phyloP scores from a whole-genome alignment of 1,140 invertebrate genomes.

The Diplogasteroides magnus region DNA sequence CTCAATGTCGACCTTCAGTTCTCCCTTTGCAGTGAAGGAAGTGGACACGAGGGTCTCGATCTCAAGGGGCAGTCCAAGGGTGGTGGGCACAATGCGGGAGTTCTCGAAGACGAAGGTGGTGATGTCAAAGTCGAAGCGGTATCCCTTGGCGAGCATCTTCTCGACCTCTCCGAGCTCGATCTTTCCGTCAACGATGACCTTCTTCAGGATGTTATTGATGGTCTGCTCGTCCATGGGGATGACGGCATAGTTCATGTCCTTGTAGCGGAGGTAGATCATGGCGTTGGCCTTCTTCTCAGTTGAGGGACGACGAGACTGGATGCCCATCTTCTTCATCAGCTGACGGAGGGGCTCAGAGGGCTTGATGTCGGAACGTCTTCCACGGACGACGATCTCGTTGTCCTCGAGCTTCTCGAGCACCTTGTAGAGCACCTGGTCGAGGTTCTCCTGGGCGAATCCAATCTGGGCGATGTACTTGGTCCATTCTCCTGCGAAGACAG shows the following conservation, averaged over 20 bases:
- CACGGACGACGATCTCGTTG: slow-evolving; percentile 30
- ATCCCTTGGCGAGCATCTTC: slow-evolving; percentile 18
- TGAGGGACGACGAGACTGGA: slow-evolving; percentile 33
- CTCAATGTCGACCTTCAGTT: slow-evolving; percentile 36
- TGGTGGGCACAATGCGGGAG: slow-evolving; percentile 35
- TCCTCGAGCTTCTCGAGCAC: slow-evolving; percentile 23
- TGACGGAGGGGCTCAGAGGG: slow-evolving; percentile 24
- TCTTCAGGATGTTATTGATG: slow-evolving; percentile 19
- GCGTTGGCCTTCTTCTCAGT: slow-evolving; percentile 31
- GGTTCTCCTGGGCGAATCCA: slow-evolving; percentile 36
- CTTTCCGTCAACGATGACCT: slow-evolving; percentile 23
- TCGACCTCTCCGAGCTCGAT: slow-evolving; percentile 21
- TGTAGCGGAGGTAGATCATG: slow-evolving; percentile 32
- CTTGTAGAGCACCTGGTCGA: slow-evolving; percentile 31
- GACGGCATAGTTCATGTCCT: slow-evolving; percentile 31
- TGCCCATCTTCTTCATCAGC: slow-evolving; percentile 29
- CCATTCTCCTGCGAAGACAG: slow-evolving; percentile 36
- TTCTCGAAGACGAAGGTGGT: slow-evolving; percentile 37
- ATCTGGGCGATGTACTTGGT: slow-evolving; percentile 37
- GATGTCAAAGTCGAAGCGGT: slow-evolving; percentile 13
- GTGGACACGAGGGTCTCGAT: slow-evolving; percentile 31
- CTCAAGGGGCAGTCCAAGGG: slow-evolving; percentile 39
- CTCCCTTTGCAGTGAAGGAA: slow-evolving; percentile 30
- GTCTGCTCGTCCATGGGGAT: slow-evolving; percentile 26
- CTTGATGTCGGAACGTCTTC: slow-evolving; percentile 17